A percentile compares a stretch with the other conserved stretches of the same genome.
phyloP scores from a whole-genome alignment of 1,140 invertebrate genomes.

The Pantala flavescens region DNA sequence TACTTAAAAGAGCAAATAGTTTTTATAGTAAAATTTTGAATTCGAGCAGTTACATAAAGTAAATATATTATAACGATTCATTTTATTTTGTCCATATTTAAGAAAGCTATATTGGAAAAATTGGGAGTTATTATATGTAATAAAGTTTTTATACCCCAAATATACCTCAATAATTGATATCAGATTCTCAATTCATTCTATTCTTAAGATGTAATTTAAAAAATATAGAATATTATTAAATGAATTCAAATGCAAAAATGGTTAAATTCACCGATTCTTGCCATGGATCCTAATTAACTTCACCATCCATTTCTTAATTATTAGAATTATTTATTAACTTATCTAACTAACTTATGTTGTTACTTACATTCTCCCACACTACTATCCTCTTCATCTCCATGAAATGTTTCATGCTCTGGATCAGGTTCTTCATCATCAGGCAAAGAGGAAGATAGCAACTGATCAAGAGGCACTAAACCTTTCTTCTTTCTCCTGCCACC shows the following conservation, averaged over 20 bases:
- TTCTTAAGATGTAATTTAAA: too few species aligned
- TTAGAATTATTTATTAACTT: too few species aligned
- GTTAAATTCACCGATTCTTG: background rate
- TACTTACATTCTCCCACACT: conserved; percentile 9
- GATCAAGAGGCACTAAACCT: conserved; percentile 24
- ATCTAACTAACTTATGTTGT: background rate
- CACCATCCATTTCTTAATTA: too few species aligned
- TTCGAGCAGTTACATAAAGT: too few species aligned
- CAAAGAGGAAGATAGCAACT: conserved; percentile 20
- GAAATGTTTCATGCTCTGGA: conserved; percentile 44
- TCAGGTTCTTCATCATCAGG: conserved; percentile 25
- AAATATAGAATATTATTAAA: background rate
- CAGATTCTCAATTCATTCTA: too few species aligned
- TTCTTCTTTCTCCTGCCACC: conserved; percentile 19
- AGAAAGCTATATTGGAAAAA: too few species aligned
- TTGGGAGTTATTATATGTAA: too few species aligned
- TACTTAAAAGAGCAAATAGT: too few species aligned
- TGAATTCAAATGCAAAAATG: background rate
- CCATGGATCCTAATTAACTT: too few species aligned
- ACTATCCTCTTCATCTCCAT: conserved; percentile 30
- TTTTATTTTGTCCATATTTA: too few species aligned
- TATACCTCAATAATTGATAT: conserved; percentile 15
- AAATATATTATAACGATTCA: too few species aligned
- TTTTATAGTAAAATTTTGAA: too few species aligned
- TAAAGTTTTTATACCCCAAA: conserved; percentile 28